Percentiles rank a stretch among this genome's conserved stretches.
Conservation (phyloP, 2,113 vertebrate genomes). For the Acanthisitta chloris region DNA sequence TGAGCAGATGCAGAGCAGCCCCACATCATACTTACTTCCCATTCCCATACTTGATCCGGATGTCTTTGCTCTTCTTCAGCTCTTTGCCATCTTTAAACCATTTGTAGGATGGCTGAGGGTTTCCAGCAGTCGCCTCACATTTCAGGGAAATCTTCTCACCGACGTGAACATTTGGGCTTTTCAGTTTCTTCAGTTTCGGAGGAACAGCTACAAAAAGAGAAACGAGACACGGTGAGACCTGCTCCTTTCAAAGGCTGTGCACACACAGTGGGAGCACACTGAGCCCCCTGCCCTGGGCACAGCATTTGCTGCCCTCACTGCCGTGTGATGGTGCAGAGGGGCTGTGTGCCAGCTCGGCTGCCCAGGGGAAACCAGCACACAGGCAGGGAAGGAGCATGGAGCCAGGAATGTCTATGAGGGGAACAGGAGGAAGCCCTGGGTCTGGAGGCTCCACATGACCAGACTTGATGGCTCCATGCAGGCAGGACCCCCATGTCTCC, state of each 20-base stretch:
- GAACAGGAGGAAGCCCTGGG: not conserved
- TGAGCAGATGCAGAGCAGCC: not conserved
- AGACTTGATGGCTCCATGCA: rapidly evolving
- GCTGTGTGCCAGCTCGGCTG: rapidly evolving
- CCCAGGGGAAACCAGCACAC: not conserved
- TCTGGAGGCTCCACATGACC: not conserved
- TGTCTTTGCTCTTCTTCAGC: slow-evolving; percentile 88
- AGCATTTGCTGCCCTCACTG: not conserved
- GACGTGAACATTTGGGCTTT: slow-evolving; percentile 83
- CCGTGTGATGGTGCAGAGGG: rapidly evolving
- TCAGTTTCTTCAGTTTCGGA: slow-evolving; percentile 92
- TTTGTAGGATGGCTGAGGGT: slow-evolving; percentile 86
- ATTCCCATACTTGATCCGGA: slow-evolving; percentile 85
- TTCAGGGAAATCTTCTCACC: slow-evolving; percentile 88
- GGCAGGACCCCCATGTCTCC: rapidly evolving
- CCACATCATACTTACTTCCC: slow-evolving; percentile 79
- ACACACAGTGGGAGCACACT: rapidly evolving
- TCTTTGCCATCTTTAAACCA: slow-evolving; percentile 97
- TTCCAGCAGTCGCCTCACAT: slow-evolving; percentile 88
- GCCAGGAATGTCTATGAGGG: rapidly evolving
- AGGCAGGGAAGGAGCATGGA: not conserved
- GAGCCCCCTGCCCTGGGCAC: not conserved
- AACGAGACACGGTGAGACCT: not conserved
- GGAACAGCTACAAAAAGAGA: slow-evolving; percentile 73
- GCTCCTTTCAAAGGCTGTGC: not conserved